Evolutionary conservation across 2,113 vertebrate genomes (phyloP).

Genomic region (Pogona vitticeps): DNA sequence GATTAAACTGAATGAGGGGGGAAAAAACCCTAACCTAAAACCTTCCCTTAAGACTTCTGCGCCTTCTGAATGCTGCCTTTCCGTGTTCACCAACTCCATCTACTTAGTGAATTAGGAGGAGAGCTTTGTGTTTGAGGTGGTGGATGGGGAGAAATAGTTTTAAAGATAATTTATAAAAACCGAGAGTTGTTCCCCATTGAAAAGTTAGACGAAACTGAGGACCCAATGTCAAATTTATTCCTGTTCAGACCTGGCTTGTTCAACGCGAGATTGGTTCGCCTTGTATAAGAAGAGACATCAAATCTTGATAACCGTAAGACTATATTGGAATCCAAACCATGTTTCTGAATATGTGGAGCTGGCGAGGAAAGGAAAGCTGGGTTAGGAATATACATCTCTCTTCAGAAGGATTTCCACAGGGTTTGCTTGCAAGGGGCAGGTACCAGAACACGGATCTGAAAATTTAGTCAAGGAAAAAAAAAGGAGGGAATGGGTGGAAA

Average conservation of each 20-base stretch:
- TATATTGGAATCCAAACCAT: background rate
- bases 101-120: too few species aligned
- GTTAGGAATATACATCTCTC: background rate
- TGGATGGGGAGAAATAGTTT: too few species aligned
- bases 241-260: background rate
- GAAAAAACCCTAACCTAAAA: background rate
- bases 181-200: background rate
- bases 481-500: background rate
- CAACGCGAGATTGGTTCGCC: background rate
- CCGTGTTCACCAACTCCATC: background rate
- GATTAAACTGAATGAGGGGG: background rate
- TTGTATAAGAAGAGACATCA: slow-evolving; percentile 9
- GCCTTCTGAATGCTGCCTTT: background rate
- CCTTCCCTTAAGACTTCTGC: too few species aligned
- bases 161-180: background rate
- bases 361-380: background rate
- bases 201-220: too few species aligned
- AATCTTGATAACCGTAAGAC: background rate
- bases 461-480: background rate
- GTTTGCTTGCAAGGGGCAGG: background rate
- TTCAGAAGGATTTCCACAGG: background rate
- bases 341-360: background rate
- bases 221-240: too few species aligned
- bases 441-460: background rate
- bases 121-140: too few species aligned